Evolutionary conservation across 1,140 invertebrate genomes (phyloP), one percentile per base, ranked within the genome.

Genomic region (Hypothenemus hampei): DNA sequence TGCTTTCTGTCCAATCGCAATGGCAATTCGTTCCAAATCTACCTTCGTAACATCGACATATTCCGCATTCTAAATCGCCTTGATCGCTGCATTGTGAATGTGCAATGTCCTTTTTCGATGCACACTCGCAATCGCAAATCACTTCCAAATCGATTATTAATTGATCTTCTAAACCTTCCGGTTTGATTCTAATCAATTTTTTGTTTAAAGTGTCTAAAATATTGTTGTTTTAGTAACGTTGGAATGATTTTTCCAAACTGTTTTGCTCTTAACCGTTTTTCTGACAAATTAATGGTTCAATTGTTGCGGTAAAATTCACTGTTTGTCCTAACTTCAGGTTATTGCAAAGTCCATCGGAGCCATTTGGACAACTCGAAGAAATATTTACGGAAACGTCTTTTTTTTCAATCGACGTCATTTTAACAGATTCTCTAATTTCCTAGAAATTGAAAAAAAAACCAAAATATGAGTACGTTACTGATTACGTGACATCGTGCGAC

Each of bases 391-490:
- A 85, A 0, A 98, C 76, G 29, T 85, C 81, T 57, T 86, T 86
- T 41, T 39, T 39, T 4, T 47, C 84, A 57, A 90, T 93, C 57
- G 93, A 89, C 69, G 89, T 91, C 78, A 97, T 85, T 73, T 89
- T 86, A 0, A 97, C 85, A 0, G 87, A 85, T 15, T 90, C 93
- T 10, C 89, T 87, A 64, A 97, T 96, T 87, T 89, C 89, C 87
- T 87, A 62, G 6, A 29, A 29, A 29, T 29, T 29, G n/a, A 29
- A 29, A 29, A 29, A 29, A 6, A n/a, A n/a, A 6, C 6, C 26
- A 29, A n/a, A n/a, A 29, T n/a, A n/a, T n/a, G n/a, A n/a, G n/a
- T n/a, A n/a, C n/a, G n/a, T n/a, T n/a, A n/a, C n/a, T n/a, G n/a
- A n/a, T n/a, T n/a, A n/a, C n/a, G n/a, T n/a, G n/a, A n/a, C n/a